phyloP scores from a whole-genome alignment of 2,888 invertebrate genomes.

The Tethea ocularis region DNA sequence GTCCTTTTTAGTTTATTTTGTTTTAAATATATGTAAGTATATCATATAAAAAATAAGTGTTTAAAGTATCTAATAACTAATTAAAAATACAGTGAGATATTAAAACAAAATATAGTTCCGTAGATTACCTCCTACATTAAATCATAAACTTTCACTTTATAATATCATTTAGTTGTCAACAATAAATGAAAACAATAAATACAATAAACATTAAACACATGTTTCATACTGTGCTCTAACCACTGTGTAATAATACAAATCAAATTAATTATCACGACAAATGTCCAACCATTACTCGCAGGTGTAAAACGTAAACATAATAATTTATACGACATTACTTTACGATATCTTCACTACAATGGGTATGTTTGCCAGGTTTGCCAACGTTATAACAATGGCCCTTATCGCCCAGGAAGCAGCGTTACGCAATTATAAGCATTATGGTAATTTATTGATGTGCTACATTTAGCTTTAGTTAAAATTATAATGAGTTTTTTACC shows the following conservation, averaged over 20 bases:
- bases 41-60: too few species aligned
- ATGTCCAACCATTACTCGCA: not conserved
- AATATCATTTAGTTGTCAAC: too few species aligned
- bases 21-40: too few species aligned
- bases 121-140: too few species aligned
- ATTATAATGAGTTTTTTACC: too few species aligned
- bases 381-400: slow-evolving; percentile 9
- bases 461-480: not conserved
- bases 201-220: not conserved
- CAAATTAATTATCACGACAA: not conserved
- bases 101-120: too few species aligned
- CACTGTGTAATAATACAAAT: not conserved
- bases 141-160: too few species aligned
- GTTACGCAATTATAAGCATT: not conserved
- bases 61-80: too few species aligned
- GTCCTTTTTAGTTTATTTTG: too few species aligned
- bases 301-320: slow-evolving; percentile 4
- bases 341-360: not conserved
- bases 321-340: not conserved
- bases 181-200: too few species aligned
- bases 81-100: too few species aligned
- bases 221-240: not conserved
- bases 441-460: not conserved
- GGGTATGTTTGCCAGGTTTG: slow-evolving; percentile 14
- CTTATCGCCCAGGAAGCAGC: slow-evolving; percentile 14